Base-by-base conservation (phyloP, 2,888 invertebrate species). In the Mactromeris polynyma region DNA sequence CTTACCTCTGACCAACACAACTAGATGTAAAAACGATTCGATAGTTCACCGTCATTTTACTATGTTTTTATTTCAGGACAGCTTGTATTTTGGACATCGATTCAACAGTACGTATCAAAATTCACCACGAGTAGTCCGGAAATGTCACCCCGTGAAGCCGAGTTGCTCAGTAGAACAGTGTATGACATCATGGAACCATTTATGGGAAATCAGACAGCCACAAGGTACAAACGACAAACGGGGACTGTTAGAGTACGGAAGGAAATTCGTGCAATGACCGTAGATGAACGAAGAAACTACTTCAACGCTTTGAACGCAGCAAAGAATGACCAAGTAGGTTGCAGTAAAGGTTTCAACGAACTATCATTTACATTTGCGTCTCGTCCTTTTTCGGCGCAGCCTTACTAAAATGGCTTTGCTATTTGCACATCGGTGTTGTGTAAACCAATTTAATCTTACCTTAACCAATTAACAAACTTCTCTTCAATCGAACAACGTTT, bases 91-190 rank as follows among this genome's bases (percentile, higher is more conserved):
- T 91, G 91, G 91, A 42, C 40, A 7, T 81, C 86, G 4, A 46
- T 91, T 21, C 83, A 91, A 73, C 80, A 83, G 14, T 91, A 88
- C 38, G 80, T 88, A 21, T 83, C 88, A 2, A 91, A 83, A 40
- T 91, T 91, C 38, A n/a, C 81, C 19, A 40, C 87, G 14, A 36
- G 42, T 11, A 21, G 38, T 9, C 21, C 46, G 1, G 14, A 51
- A n/a, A 77, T 91, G 85, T 85, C 87, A n/a, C 46, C 73, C 6
- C 38, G 14, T 4, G 77, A 91, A 38, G 81, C 38, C 19, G 79
- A 46, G 42, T 87, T 77, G 73, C 83, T 91, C 21, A 79, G 77
- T 19, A 26, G 46, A n/a, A 69, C 69, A 2, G n/a, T 87, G 6
- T 26, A 26, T 26, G 36, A 69, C 1, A 77, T 85, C 64, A 83